phyloP scores from a whole-genome alignment of 2,888 invertebrate genomes.

The Drosophila paracracens region DNA sequence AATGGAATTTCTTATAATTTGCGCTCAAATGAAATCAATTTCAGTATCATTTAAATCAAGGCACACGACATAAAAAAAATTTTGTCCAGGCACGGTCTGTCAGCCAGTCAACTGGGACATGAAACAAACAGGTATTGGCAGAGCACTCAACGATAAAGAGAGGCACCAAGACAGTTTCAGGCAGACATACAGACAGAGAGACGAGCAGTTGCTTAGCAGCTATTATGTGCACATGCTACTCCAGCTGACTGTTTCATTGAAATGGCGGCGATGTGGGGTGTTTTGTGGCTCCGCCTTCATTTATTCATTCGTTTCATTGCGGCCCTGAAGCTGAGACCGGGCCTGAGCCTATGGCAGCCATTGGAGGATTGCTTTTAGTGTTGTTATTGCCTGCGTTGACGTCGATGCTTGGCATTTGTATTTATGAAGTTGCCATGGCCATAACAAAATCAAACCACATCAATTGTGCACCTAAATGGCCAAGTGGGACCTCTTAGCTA shows the following conservation, averaged over 20 bases:
- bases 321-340: constrained; percentile 27
- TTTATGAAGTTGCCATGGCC: constrained; percentile 74
- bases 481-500: constrained; percentile 81
- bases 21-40: constrained; percentile 78
- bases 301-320: constrained; percentile 69
- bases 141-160: constrained; percentile 58
- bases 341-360: constrained; percentile 35
- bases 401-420: constrained; percentile 62
- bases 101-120: constrained; percentile 69
- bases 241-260: constrained; percentile 29
- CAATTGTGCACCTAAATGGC: constrained; percentile 80
- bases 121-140: constrained; percentile 62
- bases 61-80: constrained; percentile 32
- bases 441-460: constrained; percentile 81
- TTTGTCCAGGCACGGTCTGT: constrained; percentile 40
- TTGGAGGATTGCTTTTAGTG: constrained; percentile 63
- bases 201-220: constrained; percentile 74
- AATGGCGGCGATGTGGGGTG: constrained; percentile 37
- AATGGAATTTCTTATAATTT: constrained; percentile 73
- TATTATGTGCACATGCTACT: constrained; percentile 78
- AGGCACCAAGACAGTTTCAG: constrained; percentile 14
- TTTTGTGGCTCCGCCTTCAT: constrained; percentile 55
- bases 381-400: constrained; percentile 43
- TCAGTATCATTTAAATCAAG: constrained; percentile 77
- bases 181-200: constrained; percentile 8